Evolutionary conservation across 2,888 invertebrate species (phyloP), one percentile per base, ranked within the genome.

Genomic region (Frankliniella fusca): DNA sequence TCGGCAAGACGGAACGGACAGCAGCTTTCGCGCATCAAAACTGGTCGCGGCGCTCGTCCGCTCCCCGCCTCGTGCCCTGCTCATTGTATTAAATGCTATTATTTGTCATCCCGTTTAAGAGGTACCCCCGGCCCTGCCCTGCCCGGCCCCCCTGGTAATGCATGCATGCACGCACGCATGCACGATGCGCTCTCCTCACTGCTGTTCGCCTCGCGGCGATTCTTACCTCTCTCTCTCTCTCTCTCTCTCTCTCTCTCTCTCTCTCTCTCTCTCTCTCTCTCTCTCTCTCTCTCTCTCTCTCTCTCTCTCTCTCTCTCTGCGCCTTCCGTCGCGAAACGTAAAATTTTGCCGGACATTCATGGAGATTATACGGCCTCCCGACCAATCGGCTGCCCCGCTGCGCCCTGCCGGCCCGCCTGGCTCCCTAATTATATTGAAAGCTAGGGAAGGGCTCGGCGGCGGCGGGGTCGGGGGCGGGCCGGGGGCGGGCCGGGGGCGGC

Each of bases 391-490:
- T 38, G 38, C 38, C 5, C 38, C 38, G 5, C 38, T 38, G 38
- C 3, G 38, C 38, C 38, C 38, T 2, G 38, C 38, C 38, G 38
- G 38, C 38, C 38, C 2, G 38, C 38, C 38, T 38, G 38, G 70
- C 11, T 27, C 70, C 70, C 70, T 76, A 76, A 76, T 76, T 76
- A 76, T 76, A 76, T 76, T 76, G 27, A 76, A 27, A 76, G 70
- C 70, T 76, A 76, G 70, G 70, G 12, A 61, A 18, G 38, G 38
- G 38, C 38, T 38, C 38, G 38, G 38, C 70, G 70, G 38, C 70
- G 70, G 70, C 70, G 23, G 70, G 70, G 1, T 27, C 27, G 70
- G 70, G 70, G 38, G 20, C 61, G 61, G 61, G 61, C 15, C 7
- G 61, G 61, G 15, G 61, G 61, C 20, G 61, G 61, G 8, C 38